Evolutionary conservation across 2,113 vertebrate species (phyloP).

Genomic region (Phalacrocorax carbo): DNA sequence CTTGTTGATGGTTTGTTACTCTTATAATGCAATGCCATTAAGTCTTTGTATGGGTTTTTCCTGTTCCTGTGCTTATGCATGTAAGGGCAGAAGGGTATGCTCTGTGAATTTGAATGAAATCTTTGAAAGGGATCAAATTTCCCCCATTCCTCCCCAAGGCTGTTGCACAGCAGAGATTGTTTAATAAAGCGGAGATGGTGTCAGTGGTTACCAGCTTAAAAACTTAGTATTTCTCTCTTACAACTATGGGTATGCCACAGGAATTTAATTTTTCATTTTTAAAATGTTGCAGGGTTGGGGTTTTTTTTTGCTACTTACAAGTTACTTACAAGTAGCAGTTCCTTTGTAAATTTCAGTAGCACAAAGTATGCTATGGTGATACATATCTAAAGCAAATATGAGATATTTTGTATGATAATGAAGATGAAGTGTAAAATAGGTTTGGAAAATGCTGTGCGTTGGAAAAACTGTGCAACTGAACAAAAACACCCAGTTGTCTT

Average conservation of each 20-base stretch:
- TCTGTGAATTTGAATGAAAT: conserved; percentile 20
- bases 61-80: background rate
- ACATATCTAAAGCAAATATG: background rate
- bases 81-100: background rate
- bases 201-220: background rate
- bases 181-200: background rate
- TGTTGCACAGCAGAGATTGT: background rate
- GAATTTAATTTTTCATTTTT: background rate
- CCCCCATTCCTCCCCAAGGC: background rate
- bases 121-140: background rate
- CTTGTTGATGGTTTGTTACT: background rate
- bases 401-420: background rate
- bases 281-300: background rate
- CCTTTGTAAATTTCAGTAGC: background rate
- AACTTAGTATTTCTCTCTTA: background rate
- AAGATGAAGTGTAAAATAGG: background rate
- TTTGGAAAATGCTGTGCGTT: background rate
- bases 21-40: background rate
- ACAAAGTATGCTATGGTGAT: background rate
- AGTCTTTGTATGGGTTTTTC: background rate
- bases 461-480: background rate
- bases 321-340: background rate
- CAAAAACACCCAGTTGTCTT: background rate
- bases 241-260: background rate
- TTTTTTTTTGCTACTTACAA: background rate